Conservation (phyloP, 2,113 vertebrate species). For the Phrynocephalus versicolor region DNA sequence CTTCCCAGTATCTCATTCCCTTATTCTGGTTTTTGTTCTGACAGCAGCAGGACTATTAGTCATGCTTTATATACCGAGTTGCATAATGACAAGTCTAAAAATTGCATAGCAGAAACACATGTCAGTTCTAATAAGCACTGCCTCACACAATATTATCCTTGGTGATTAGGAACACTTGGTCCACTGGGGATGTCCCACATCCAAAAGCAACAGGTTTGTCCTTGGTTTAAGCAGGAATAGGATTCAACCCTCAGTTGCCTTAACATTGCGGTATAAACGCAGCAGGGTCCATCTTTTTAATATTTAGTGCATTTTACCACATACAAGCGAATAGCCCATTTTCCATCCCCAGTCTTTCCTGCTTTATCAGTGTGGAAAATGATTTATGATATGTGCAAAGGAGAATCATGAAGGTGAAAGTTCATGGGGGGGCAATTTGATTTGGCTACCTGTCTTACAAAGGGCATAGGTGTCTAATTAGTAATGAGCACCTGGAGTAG, state of each 20-base stretch:
- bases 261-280: neutral
- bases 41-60: slow-evolving; percentile 65
- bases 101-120: slow-evolving; percentile 60
- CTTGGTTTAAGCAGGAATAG: neutral
- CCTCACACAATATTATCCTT: slow-evolving; percentile 42
- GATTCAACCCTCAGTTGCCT: neutral
- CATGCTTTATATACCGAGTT: slow-evolving; percentile 64
- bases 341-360: neutral
- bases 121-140: slow-evolving; percentile 63
- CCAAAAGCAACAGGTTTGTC: neutral
- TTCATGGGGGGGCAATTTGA: neutral
- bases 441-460: neutral
- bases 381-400: neutral
- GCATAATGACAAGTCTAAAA: slow-evolving; percentile 77
- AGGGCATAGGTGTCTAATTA: slow-evolving; percentile 10
- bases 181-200: slow-evolving; percentile 20
- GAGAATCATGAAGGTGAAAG: neutral
- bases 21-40: slow-evolving; percentile 43
- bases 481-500: too few relatives aligned
- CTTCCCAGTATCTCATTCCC: slow-evolving; percentile 48
- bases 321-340: too few relatives aligned
- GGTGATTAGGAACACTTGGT: slow-evolving; percentile 2
- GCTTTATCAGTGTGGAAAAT: neutral
- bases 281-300: neutral
- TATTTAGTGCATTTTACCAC: too few relatives aligned